These are phyloP conservation scores for Orchestia grillus DNA, from an alignment of 1,140 invertebrate genomes.

Conservation along the genomic window DNA sequence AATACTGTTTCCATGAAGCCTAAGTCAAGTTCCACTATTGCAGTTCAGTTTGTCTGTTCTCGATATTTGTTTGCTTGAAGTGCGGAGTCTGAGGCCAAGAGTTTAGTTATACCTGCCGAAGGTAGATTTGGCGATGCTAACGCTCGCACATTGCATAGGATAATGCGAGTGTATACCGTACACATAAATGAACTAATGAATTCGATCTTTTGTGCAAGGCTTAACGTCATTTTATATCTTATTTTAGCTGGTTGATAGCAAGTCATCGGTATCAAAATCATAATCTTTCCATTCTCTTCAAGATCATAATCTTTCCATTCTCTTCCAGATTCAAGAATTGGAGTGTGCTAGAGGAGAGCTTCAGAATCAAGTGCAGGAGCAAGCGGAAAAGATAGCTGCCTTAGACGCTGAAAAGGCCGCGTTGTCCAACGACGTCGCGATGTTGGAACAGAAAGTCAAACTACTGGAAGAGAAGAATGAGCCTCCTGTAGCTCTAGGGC, in stretches of 20 bases:
- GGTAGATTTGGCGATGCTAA: background rate
- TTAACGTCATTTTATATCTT: background rate
- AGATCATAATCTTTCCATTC: background rate
- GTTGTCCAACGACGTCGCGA: slow-evolving; percentile 63
- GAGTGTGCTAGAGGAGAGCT: slow-evolving; percentile 71
- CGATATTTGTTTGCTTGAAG: background rate
- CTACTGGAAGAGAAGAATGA: slow-evolving; percentile 63
- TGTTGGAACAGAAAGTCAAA: slow-evolving; percentile 65
- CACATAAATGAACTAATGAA: background rate
- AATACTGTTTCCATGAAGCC: background rate
- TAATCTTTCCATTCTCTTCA: background rate
- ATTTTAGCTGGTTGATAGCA: background rate
- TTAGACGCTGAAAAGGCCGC: slow-evolving; percentile 62
- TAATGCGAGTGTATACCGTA: too few species aligned
- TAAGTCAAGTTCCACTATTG: background rate
- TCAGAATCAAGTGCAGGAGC: slow-evolving; percentile 72
- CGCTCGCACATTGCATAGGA: background rate
- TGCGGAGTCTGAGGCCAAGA: too few species aligned
- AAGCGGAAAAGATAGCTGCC: slow-evolving; percentile 55
- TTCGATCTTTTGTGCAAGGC: background rate
- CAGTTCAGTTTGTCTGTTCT: background rate
- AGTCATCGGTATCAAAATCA: background rate
- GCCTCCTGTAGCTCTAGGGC: slow-evolving; percentile 36
- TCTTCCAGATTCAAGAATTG: slow-evolving; percentile 64
- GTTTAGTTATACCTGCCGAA: background rate